A percentile compares a stretch with the other conserved stretches of the same genome.
These are phyloP conservation scores for Eledone cirrhosa DNA, from an alignment of 2,888 invertebrate genomes.

Conservation along the genomic window DNA sequence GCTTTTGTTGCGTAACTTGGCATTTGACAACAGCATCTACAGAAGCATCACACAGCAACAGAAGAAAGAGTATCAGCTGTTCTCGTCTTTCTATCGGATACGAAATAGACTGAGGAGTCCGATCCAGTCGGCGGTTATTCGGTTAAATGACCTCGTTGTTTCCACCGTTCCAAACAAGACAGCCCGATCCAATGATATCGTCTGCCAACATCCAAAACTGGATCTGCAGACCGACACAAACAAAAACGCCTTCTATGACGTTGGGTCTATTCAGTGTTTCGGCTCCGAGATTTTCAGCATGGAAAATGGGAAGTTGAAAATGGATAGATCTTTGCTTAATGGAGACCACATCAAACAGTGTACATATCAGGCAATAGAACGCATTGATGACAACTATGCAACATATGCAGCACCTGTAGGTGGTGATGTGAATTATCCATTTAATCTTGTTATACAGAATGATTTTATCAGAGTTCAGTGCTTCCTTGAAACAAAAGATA, in stretches of 20 bases:
- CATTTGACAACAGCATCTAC: slow-evolving; percentile 23
- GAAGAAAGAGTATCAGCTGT: slow-evolving; percentile 18
- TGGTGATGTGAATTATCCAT: slow-evolving; percentile 39
- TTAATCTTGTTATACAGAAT: slow-evolving; percentile 44
- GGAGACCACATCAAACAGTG: slow-evolving; percentile 46
- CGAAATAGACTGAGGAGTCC: background rate
- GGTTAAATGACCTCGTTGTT: slow-evolving; percentile 14
- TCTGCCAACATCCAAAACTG: slow-evolving; percentile 44
- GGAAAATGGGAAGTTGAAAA: slow-evolving; percentile 39
- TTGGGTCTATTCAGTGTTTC: slow-evolving; percentile 47
- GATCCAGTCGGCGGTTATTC: background rate
- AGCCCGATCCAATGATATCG: slow-evolving; percentile 26
- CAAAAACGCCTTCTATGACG: slow-evolving; percentile 43
- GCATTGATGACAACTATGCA: slow-evolving; percentile 45
- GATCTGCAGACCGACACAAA: slow-evolving; percentile 49
- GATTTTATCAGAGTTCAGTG: slow-evolving; percentile 55
- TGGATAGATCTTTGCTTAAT: slow-evolving; percentile 42
- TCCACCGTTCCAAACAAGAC: background rate
- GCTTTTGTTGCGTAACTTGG: slow-evolving; percentile 15
- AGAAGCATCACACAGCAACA: background rate
- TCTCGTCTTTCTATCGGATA: slow-evolving; percentile 10
- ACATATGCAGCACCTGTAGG: slow-evolving; percentile 42
- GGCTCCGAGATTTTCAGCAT: slow-evolving; percentile 45
- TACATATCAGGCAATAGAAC: slow-evolving; percentile 45
- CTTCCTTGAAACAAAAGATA: slow-evolving; percentile 35